Base-by-base conservation (phyloP, 2,888 invertebrate species). In the Noctua fimbriata region DNA sequence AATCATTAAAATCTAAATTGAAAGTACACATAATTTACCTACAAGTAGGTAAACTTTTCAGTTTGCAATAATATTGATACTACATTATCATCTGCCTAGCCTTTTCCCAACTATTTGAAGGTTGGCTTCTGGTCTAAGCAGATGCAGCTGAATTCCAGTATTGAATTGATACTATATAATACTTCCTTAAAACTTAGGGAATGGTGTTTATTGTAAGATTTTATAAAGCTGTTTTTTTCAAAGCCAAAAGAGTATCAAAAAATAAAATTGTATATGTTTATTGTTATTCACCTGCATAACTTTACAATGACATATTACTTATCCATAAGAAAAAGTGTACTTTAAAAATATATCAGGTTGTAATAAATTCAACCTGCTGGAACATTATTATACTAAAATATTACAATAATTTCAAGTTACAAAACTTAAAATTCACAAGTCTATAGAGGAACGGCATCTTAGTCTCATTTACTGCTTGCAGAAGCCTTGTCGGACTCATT, bases 401-500 rank as follows among this genome's bases (percentile, higher is more conserved):
- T 66, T 49, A 63, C 3, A 63, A n/a, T 14, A n/a, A 60, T 49
- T 82, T 24, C 36, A 0, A 0, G 47, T 44, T 60, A 70, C 24
- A 85, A 49, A 67, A 28, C 36, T 12, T 21, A 18, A 69, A 28
- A 71, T 41, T 66, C 9, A 66, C 7, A 52, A 63, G 41, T 66
- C 3, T 52, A 60, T 18, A 28, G 12, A 47, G 28, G 41, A 70
- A 73, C 44, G 72, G 32, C 12, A 44, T 55, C 24, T n/a, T 44
- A 18, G 0, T 63, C 55, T 81, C 58, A 81, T 85, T 85, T 91
- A 83, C 89, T 93, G 75, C 90, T 93, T n/a, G 87, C 82, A 0
- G 93, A 93, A 47, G 87, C 88, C 67, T 87, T 92, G 74, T 96
- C 96, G 0, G 96, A 96, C 69, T 96, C 96, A 92, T 96, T 96